phyloP scores from a whole-genome alignment of 2,113 vertebrate genomes.

The Upupa epops region DNA sequence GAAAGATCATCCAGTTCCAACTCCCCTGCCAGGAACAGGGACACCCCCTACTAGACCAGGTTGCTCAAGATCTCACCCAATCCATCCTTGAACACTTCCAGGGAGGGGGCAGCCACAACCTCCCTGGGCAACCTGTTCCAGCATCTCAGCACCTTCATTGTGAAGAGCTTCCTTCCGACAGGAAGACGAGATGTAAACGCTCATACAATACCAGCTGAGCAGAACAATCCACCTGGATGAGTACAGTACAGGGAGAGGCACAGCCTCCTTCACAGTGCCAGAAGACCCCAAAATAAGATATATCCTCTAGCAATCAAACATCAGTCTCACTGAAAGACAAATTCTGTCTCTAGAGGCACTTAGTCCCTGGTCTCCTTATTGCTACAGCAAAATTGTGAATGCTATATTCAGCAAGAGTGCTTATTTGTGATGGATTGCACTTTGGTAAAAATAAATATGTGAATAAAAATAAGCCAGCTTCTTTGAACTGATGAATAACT shows the following conservation, averaged over 20 bases:
- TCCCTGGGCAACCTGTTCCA: too few species aligned
- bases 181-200: neutral
- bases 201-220: neutral
- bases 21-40: too few species aligned
- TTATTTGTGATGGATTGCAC: neutral
- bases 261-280: neutral
- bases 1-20: too few species aligned
- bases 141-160: too few species aligned
- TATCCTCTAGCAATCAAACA: neutral
- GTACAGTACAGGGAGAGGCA: neutral
- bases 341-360: neutral
- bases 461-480: slow-evolving; percentile 14
- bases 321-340: neutral
- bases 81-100: too few species aligned
- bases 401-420: neutral
- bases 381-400: neutral
- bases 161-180: too few species aligned
- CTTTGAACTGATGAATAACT: slow-evolving; percentile 11
- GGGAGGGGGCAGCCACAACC: too few species aligned
- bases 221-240: neutral
- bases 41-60: too few species aligned
- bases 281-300: neutral
- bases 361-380: neutral
- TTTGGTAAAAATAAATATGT: slow-evolving; percentile 13
- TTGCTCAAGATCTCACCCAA: too few species aligned